These are phyloP conservation scores for Poecile atricapillus DNA, from an alignment of 2,113 vertebrate genomes.

Conservation along the genomic window DNA sequence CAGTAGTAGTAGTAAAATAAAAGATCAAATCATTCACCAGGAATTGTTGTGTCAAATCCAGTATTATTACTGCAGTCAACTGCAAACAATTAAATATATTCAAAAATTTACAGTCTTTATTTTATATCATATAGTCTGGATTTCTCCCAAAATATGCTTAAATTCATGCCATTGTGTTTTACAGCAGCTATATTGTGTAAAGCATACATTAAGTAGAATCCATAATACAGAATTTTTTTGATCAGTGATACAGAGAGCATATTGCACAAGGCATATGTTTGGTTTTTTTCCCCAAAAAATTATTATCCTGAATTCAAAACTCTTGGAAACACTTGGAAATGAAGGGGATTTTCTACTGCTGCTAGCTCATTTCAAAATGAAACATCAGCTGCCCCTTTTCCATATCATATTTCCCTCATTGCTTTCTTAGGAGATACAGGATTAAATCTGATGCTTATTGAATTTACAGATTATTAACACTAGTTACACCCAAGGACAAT, in stretches of 20 bases:
- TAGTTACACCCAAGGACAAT: neutral
- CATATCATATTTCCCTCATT: neutral
- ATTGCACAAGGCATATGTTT: neutral
- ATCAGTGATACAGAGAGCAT: neutral
- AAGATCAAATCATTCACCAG: neutral
- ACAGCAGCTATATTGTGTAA: neutral
- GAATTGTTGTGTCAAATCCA: neutral
- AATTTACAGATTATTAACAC: neutral
- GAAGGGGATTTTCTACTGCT: neutral
- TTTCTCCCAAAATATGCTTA: neutral
- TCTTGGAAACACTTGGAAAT: slow-evolving; percentile 23
- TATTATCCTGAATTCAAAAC: slow-evolving; percentile 6
- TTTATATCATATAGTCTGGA: neutral
- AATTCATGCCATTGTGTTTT: neutral
- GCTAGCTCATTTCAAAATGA: slow-evolving; percentile 1
- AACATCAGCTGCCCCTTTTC: neutral
- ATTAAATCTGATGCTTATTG: neutral
- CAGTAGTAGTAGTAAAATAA: neutral
- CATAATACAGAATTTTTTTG: neutral
- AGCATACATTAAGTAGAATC: neutral
- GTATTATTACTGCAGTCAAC: neutral
- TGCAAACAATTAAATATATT: neutral
- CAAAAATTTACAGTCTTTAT: neutral
- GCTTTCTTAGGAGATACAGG: neutral
- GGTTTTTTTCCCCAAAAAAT: neutral